Conservation (phyloP, 2,797 vertebrate genomes). For the Cryptoprocta ferox region DNA sequence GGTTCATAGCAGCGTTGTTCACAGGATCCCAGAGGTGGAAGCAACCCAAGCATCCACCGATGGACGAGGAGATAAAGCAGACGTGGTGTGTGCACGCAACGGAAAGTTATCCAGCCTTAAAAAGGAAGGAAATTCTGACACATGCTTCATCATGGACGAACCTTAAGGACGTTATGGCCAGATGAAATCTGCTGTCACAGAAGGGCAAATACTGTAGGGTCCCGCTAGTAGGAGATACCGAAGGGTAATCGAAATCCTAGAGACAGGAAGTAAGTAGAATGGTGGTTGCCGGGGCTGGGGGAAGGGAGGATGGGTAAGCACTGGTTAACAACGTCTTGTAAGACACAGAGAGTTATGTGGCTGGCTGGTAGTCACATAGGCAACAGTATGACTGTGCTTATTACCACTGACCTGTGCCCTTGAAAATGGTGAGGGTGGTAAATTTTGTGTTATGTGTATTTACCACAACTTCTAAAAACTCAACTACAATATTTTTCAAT, state of each 20-base stretch:
- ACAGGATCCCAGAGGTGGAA: background rate
- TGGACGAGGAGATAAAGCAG: background rate
- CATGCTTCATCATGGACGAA: accelerated
- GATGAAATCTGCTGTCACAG: background rate
- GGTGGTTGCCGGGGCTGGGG: background rate
- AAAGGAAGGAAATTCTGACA: background rate
- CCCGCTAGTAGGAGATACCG: accelerated
- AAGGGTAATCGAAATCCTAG: background rate
- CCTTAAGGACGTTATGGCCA: background rate
- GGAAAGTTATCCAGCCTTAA: background rate
- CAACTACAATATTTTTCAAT: background rate
- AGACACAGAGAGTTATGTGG: background rate
- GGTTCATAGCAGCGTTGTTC: background rate
- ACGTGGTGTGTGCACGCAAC: accelerated
- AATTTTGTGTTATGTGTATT: background rate
- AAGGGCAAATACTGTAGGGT: accelerated
- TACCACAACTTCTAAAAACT: background rate
- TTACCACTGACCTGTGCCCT: background rate
- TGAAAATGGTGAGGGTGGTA: background rate
- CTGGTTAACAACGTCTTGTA: background rate
- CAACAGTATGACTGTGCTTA: no score
- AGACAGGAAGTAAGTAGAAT: background rate
- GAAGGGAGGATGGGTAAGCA: background rate
- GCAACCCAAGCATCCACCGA: accelerated
- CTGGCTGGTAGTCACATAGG: no score